Evolutionary conservation across 2,888 invertebrate species (phyloP), one percentile per base, ranked within the genome.

Genomic region (Protodeltote pygarga): DNA sequence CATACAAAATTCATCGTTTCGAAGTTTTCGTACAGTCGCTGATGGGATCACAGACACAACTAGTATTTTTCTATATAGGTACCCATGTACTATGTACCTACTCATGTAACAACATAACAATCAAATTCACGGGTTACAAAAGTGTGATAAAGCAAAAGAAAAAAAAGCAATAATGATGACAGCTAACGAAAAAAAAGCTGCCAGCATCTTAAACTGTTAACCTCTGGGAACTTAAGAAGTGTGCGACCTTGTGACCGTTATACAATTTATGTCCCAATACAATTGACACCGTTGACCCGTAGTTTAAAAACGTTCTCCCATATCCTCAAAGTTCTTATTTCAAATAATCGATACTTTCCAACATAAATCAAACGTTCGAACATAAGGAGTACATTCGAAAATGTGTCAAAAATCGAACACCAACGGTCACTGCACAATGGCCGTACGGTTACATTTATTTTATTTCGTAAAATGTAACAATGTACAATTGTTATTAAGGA

Each of bases 341-440:
- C 63, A 76, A 52, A 79, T 75, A 73, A 74, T 77, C 73, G 73
- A 55, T 72, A 75, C 59, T 78, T 81, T 82, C 73, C 71, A 77
- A 87, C 83, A 92, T 91, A 91, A 91, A 91, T 92, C 90, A 91
- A 80, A 75, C 58, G 63, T 75, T 88, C 85, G 85, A 87, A 84
- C 76, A 81, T 78, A 85, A 81, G 77, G 66, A 73, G 65, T 82
- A 81, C 79, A 73, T 87, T 85, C 79, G 78, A 81, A 89, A 87
- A 89, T 85, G 81, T 85, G 87, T 88, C 90, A 87, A 83, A 73
- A 85, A 85, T 85, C 79, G 77, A 84, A 83, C 73, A 74, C 48
- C 82, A 87, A 89, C 87, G 85, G 85, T 77, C 81, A 34, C 46
- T 59, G 69, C 60, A 88, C 89, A 90, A 90, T 84, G 73, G 85